A percentile compares a stretch with the other conserved stretches of the same genome.
Evolutionary conservation across 2,888 invertebrate genomes (phyloP).

Genomic region (Epirrhoe tristata): DNA sequence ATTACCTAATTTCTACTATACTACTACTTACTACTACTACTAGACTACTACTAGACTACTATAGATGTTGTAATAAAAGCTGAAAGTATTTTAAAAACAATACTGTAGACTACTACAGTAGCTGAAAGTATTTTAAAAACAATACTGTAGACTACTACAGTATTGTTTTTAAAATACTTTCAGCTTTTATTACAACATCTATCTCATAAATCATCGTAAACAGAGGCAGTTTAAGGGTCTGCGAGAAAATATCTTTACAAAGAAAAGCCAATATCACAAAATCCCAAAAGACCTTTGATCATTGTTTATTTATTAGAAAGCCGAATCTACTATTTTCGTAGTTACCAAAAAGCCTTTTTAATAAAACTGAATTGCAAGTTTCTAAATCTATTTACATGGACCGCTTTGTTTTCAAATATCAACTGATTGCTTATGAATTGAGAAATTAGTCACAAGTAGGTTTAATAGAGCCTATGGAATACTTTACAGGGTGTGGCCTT

Average conservation of each 20-base stretch:
- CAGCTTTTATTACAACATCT: not conserved
- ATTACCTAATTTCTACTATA: no score
- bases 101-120: no score
- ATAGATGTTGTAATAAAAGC: not conserved
- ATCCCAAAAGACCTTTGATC: not conserved
- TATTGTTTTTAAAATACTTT: no score
- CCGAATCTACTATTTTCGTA: not conserved
- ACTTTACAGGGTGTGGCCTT: no score
- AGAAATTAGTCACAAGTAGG: not conserved
- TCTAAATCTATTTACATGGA: not conserved
- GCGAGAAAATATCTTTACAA: not conserved
- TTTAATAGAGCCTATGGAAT: no score
- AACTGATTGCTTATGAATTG: not conserved
- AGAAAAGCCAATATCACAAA: not conserved
- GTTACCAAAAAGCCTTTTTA: not conserved
- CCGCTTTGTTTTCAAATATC: not conserved
- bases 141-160: no score
- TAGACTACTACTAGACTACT: no score
- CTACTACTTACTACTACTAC: no score
- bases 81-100: no score
- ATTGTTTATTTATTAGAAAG: slow-evolving; percentile 1
- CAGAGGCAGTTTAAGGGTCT: not conserved
- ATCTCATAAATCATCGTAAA: not conserved
- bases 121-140: no score
- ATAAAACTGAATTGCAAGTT: not conserved